These are phyloP conservation scores for Gastracanthus pulcherrimus DNA, from an alignment of 2,888 invertebrate species.

Conservation along the genomic window DNA sequence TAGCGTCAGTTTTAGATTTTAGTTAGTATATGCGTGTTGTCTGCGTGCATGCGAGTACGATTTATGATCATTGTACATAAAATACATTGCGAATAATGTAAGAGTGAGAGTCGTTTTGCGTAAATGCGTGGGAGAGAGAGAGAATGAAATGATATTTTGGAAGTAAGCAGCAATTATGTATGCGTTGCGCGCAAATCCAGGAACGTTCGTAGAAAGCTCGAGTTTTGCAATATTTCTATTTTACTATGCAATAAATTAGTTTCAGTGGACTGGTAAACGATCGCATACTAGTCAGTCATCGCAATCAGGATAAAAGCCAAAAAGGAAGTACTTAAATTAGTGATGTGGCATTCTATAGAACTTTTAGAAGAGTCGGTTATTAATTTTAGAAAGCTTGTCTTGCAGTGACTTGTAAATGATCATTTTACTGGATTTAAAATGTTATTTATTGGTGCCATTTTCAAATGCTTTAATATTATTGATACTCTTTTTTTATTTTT, in stretches of 20 bases:
- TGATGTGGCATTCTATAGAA: neutral
- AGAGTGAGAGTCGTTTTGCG: neutral
- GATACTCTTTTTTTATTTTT: neutral
- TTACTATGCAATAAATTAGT: constrained; percentile 10
- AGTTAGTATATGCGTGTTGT: constrained; percentile 2
- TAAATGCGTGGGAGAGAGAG: neutral
- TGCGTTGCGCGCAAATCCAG: neutral
- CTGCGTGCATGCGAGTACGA: neutral
- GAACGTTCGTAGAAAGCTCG: neutral
- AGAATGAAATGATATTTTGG: neutral
- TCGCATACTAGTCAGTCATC: constrained; percentile 37
- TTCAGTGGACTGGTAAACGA: constrained; percentile 28
- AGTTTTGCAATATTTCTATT: constrained; percentile 2
- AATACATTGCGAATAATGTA: constrained; percentile 2
- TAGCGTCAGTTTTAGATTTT: neutral
- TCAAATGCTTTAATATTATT: neutral
- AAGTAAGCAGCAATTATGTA: constrained; percentile 21
- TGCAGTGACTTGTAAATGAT: neutral
- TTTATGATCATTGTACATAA: neutral
- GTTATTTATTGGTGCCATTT: too few relatives aligned
- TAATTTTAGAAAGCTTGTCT: constrained; percentile 34
- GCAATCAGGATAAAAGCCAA: constrained; percentile 34
- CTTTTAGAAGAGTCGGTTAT: constrained; percentile 5
- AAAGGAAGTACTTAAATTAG: constrained; percentile 48
- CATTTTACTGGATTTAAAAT: too few relatives aligned